Percentiles rank a stretch among this genome's conserved stretches.
These are phyloP conservation scores for Panulirus ornatus DNA, from an alignment of 1,140 invertebrate species.

Conservation along the genomic window DNA sequence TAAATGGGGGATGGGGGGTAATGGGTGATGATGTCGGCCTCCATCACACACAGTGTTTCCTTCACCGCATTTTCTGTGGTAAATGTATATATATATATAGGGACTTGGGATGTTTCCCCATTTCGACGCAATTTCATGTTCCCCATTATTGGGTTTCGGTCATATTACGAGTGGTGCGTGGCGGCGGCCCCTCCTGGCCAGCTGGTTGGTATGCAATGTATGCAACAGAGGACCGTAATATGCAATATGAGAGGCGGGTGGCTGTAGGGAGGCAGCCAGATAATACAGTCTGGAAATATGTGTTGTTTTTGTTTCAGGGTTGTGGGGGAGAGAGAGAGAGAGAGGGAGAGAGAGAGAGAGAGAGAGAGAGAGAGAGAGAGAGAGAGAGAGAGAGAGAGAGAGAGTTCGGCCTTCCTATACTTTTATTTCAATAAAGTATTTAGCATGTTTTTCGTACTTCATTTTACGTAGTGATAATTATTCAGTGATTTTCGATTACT, in stretches of 20 bases:
- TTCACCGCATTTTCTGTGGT: no score
- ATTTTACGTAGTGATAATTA: no score
- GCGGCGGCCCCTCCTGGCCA: not conserved
- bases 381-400: constrained; percentile 6
- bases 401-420: not conserved
- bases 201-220: constrained; percentile 53
- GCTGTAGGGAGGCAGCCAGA: not conserved
- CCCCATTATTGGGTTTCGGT: constrained; percentile 50
- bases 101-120: not conserved
- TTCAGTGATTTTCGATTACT: no score
- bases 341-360: not conserved
- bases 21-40: no score
- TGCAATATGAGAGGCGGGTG: constrained; percentile 37
- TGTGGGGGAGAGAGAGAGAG: not conserved
- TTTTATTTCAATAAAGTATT: no score
- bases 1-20: no score
- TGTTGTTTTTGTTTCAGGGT: not conserved
- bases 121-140: constrained; percentile 13
- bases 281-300: not conserved
- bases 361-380: constrained; percentile 7
- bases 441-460: no score
- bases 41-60: no score
- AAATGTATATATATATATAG: not conserved
- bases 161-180: constrained; percentile 8
- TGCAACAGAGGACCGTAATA: constrained; percentile 40